Base-by-base conservation (phyloP, 2,888 invertebrate species). In the Carpatolechia fugitivella region DNA sequence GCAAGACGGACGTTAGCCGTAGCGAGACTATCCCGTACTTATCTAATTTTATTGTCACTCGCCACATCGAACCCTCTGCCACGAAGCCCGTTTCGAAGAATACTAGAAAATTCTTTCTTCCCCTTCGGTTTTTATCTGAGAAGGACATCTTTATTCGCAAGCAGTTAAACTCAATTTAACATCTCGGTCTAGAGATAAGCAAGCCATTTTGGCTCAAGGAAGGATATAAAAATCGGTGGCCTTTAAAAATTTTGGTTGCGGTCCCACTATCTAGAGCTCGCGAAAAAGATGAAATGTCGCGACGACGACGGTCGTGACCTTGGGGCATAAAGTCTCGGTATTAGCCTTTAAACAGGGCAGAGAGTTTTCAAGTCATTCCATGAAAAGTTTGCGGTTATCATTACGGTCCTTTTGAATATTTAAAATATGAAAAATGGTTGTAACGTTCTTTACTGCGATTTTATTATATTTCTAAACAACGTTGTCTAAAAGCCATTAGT, bases 31-130 rank as follows among this genome's bases (percentile, higher is more conserved):
- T 85, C 83, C 84, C 76, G 82, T 82, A 88, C 86, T 88, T 89
- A 88, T 89, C 88, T 89, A 87, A 89, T 89, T 89, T 89, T 89
- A 89, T 87, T 88, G 87, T 89, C 87, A 88, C 82, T 81, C 79
- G 78, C 71, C 76, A 76, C 65, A 64, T 65, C 64, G 60, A 65
- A 69, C 69, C 69, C 70, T 69, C 66, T 64, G 65, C 58, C 57
- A 57, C 63, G 59, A 60, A 63, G 57, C 60, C 64, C 61, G 59
- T 57, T 61, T 58, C 57, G 54, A 59, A 65, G 67, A 60, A 68
- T 70, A 68, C 66, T 72, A 66, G 69, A 67, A 71, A 70, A 71
- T 58, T 55, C 55, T 52, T 52, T 55, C 49, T 50, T 36, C 53
- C 55, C 57, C 55, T 47, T 18, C 49, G 30, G 41, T 52, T 55